These are phyloP conservation scores for Gavia stellata DNA, from an alignment of 2,113 vertebrate genomes.

Conservation along the genomic window DNA sequence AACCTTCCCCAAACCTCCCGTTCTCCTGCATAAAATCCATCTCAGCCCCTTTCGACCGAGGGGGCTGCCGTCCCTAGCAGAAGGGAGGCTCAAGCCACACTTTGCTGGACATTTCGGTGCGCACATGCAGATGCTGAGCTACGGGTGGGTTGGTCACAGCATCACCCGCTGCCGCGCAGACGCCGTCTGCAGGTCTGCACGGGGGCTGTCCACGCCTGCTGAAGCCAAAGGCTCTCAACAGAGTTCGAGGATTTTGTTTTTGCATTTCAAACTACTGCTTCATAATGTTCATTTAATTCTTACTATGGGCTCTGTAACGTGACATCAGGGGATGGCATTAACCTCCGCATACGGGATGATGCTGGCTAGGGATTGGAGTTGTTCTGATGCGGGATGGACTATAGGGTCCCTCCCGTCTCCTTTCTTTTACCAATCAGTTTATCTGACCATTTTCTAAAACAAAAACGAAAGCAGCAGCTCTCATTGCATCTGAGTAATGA, in stretches of 20 bases:
- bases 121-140: fast-evolving
- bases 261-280: not conserved
- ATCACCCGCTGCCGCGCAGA: not conserved
- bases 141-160: not conserved
- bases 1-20: not conserved
- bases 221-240: not conserved
- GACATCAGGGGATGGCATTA: too few species aligned
- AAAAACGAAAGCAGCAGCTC: not conserved
- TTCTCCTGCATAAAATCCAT: not conserved
- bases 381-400: not conserved
- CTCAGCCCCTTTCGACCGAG: not conserved
- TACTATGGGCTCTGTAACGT: not conserved
- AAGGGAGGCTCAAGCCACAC: not conserved
- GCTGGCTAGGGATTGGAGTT: not conserved
- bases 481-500: not conserved
- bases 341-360: fast-evolving
- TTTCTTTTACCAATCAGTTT: not conserved
- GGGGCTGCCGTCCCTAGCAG: not conserved
- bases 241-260: not conserved
- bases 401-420: fast-evolving
- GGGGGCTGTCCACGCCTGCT: too few species aligned
- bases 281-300: not conserved
- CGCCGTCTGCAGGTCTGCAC: not conserved
- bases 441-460: not conserved
- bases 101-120: fast-evolving